Conservation (phyloP, 1,140 invertebrate genomes). For the Drosophila kepulauana region DNA sequence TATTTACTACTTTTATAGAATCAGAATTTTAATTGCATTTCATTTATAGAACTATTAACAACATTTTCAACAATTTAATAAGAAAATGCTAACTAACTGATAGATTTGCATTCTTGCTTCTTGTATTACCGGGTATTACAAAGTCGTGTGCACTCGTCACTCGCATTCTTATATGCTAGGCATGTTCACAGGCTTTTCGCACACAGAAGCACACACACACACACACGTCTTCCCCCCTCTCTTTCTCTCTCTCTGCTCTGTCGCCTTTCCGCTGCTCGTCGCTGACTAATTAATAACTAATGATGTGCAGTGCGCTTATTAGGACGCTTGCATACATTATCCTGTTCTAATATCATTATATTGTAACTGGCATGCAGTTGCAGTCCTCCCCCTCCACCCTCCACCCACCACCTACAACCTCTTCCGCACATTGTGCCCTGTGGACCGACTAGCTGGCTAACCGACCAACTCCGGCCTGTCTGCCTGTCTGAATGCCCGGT, state of each 20-base stretch:
- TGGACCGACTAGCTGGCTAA: not conserved
- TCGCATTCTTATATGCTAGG: not conserved
- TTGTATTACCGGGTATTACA: no score
- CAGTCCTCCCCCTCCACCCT: no score
- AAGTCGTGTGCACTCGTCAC: no score
- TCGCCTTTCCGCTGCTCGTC: not conserved
- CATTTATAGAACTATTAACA: no score
- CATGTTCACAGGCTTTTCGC: not conserved
- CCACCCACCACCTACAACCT: not conserved
- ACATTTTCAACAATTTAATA: no score
- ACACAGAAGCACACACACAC: not conserved
- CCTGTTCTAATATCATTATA: conserved; percentile 74
- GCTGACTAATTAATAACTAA: conserved; percentile 79
- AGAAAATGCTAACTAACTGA: no score
- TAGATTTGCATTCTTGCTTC: no score
- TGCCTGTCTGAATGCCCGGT: not conserved
- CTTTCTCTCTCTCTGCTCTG: not conserved
- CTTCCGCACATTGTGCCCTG: not conserved
- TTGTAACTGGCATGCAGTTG: conserved; percentile 34
- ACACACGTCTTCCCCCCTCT: not conserved
- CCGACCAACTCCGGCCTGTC: not conserved
- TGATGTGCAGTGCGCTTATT: conserved; percentile 82
- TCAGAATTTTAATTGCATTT: no score
- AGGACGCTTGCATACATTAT: conserved; percentile 75
- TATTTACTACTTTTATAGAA: no score